Base-by-base conservation (phyloP, 2,113 vertebrate genomes). In the Chascanopsetta lugubris region DNA sequence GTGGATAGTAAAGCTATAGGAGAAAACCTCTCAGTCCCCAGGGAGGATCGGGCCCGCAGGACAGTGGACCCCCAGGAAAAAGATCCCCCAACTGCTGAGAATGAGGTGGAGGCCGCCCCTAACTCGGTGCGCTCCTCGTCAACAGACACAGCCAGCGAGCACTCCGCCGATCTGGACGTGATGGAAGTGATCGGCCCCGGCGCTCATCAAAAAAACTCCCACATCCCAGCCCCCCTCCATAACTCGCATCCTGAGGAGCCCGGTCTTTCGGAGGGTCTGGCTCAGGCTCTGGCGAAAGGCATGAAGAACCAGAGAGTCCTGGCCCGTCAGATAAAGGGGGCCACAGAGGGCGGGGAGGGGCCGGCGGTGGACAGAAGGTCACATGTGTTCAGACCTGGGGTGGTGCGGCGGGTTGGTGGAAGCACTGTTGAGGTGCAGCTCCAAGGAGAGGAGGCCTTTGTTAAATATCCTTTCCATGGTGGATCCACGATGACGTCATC, bases 61-160 rank as follows among this genome's bases (percentile, higher is more conserved):
- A 81, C 25, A 63, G 64, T 60, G 54, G 42, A 60, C 26, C 69
- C 65, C 70, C 75, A 62, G 66, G 76, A 85, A 68, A 85, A 74
- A 75, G 70, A 76, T 24, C 46, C 81, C 61, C 88, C 78, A 20
- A 29, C 66, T 34, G 68, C 70, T 8, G 87, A 86, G 46, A 65
- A 83, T 9, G 89, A 92, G 21, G 68, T 59, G 11, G 90, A 91
- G 43, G 88, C 81, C 20, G 62, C 68, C 83, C 86, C 71, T 34
- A 90, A 85, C 67, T 94, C 93, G 0, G 85, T 88, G 20, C 93
- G 93, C 38, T 97, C 94, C 6, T 94, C 94, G 1, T 94, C 94
- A 50, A 96, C 95, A 0, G 95, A 97, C 61, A 96, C 95, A 26
- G 94, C 95, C 61, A 96, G 94, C 0, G 95, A 97, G 81, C 94